A percentile compares a stretch with the other conserved stretches of the same genome.
Evolutionary conservation across 2,797 vertebrate genomes (phyloP).

Genomic region (Borostomias antarcticus): DNA sequence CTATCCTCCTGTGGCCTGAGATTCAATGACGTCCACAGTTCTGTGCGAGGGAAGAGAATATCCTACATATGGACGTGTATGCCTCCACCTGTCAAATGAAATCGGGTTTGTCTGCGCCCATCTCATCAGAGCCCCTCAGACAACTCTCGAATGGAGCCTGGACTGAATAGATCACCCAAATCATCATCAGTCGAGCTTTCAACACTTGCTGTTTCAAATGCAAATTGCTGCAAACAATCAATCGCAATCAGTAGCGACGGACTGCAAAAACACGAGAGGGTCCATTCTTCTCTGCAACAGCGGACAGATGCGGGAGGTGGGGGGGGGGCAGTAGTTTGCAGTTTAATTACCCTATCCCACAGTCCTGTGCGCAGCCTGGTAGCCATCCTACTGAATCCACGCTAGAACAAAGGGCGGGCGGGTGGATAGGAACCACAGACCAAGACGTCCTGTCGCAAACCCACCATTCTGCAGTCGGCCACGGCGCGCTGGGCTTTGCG

Average conservation of each 20-base stretch:
- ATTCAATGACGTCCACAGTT: constrained; percentile 46
- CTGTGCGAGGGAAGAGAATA: constrained; percentile 30
- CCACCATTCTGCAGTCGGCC: constrained; percentile 97
- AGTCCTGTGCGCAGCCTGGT: constrained; percentile 74
- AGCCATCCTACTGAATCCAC: constrained; percentile 55
- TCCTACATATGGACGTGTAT: constrained; percentile 24
- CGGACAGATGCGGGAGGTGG: background rate
- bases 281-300: constrained; percentile 51
- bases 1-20: constrained; percentile 35
- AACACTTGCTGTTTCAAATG: constrained; percentile 24
- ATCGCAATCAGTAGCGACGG: constrained; percentile 15
- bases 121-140: constrained; percentile 30
- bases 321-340: constrained; percentile 40
- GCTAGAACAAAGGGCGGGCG: constrained; percentile 61
- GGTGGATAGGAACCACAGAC: constrained; percentile 47
- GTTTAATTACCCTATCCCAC: constrained; percentile 79
- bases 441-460: constrained; percentile 65
- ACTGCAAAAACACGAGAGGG: constrained; percentile 19
- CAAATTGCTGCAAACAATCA: constrained; percentile 45
- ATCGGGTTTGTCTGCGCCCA: constrained; percentile 33
- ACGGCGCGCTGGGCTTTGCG: constrained; percentile 85
- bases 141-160: constrained; percentile 26
- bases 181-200: constrained; percentile 18
- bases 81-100: constrained; percentile 54
- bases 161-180: constrained; percentile 31